Evolutionary conservation across 2,888 invertebrate genomes (phyloP), one percentile per base, ranked within the genome.

Genomic region (Pilophorus perplexus): DNA sequence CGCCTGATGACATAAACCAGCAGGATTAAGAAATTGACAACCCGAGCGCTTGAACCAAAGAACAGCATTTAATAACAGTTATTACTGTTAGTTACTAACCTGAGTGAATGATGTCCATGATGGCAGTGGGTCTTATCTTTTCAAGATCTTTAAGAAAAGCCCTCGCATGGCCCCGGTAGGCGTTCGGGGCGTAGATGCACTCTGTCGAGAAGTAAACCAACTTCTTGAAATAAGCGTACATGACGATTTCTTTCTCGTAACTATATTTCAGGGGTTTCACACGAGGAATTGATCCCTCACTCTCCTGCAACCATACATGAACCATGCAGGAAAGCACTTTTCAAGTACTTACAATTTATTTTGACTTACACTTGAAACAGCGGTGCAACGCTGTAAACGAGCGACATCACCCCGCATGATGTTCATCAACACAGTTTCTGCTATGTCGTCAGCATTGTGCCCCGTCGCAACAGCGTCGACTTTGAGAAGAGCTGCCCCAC

Each of bases 171-270:
- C 95, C 95, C 74, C 96, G 83, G 77, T 97, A 97, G 0, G 99
- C 97, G 80, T 99, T 95, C 0, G 99, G 99, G 1, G 98, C 93
- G 80, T 97, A 99, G 52, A 95, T 87, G 79, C 99, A 99, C 78
- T 99, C 99, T 0, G 99, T 99, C 1, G 97, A 97, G 79, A 99
- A 99, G 77, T 99, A 99, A 6, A 97, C 88, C 25, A 99, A 79
- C 75, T 92, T 90, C 76, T 93, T 93, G 77, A 92, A 97, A 76
- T 98, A 93, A 0, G 99, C 98, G 79, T 99, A 97, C 93, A 97
- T 94, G 0, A 98, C 99, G 75, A 99, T 99, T 80, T 99, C 99
- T 75, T 98, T 98, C 77, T 99, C 99, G 77, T 97, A 99, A 0
- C 94, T 88, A 76, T 97, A 98, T 76, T 98, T 98, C 40, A 98